Percentiles rank a stretch among this genome's conserved stretches.
Evolutionary conservation across 2,888 invertebrate species (phyloP).

Genomic region (Pasiphila rectangulata): DNA sequence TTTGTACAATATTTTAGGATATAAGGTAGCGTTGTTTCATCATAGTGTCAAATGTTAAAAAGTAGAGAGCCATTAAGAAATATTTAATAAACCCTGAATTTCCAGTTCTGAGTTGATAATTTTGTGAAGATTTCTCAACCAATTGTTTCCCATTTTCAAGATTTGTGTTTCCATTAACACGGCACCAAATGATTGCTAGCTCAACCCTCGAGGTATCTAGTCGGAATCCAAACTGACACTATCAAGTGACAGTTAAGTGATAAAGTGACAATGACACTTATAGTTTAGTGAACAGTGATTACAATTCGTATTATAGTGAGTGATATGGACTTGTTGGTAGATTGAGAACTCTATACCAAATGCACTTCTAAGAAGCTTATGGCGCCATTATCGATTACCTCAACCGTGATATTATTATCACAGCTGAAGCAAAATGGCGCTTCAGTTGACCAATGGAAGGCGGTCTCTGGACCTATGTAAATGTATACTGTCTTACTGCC

Average conservation of each 20-base stretch:
- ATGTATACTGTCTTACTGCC: neutral
- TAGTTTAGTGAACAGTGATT: slow-evolving; percentile 12
- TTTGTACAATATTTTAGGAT: no score
- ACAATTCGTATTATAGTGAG: slow-evolving; percentile 1
- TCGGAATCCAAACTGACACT: slow-evolving; percentile 33
- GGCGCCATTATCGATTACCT: no score
- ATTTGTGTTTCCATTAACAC: slow-evolving; percentile 16
- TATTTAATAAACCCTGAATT: no score
- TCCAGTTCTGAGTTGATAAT: neutral
- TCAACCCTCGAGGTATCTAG: slow-evolving; percentile 31
- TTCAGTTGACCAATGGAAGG: neutral
- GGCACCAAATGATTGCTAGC: slow-evolving; percentile 14
- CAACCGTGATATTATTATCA: neutral
- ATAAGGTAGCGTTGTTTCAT: no score
- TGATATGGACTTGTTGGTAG: slow-evolving; percentile 1
- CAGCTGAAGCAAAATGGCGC: neutral
- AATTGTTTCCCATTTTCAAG: neutral
- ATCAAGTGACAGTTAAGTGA: slow-evolving; percentile 21
- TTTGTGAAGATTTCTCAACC: neutral
- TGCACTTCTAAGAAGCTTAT: no score
- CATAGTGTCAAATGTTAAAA: no score
- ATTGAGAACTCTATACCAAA: no score
- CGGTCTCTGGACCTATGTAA: no score
- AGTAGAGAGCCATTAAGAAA: no score
- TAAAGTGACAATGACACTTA: slow-evolving; percentile 21